A percentile compares a stretch with the other conserved stretches of the same genome.
phyloP scores from a whole-genome alignment of 2,113 vertebrate species.

The Campylomormyrus tamandua region DNA sequence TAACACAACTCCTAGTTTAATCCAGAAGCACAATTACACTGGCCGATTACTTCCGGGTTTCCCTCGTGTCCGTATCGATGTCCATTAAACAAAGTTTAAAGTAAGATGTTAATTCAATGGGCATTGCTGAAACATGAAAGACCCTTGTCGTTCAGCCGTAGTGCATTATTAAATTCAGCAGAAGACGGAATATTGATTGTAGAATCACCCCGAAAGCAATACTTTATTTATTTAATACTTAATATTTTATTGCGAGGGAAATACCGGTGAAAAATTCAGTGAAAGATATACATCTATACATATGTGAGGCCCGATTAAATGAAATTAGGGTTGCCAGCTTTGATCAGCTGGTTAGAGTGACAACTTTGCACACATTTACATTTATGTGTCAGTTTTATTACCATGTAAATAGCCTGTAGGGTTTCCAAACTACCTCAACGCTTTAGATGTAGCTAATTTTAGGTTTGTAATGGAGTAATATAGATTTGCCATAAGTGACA shows the following conservation, averaged over 20 bases:
- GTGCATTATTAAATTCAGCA: not conserved
- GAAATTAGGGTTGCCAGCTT: not conserved
- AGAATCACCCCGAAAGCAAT: not conserved
- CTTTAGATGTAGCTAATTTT: too few species aligned
- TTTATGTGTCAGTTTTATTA: too few species aligned
- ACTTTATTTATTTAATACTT: not conserved
- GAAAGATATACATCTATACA: not conserved
- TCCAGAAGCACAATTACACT: not conserved
- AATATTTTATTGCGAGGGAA: not conserved
- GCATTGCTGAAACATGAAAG: not conserved
- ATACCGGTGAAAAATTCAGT: not conserved
- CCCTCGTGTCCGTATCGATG: not conserved
- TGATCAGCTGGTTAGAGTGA: too few species aligned
- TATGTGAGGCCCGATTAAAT: not conserved
- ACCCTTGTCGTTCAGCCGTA: not conserved
- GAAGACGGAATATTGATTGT: not conserved
- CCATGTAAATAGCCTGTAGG: too few species aligned
- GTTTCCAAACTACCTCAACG: too few species aligned
- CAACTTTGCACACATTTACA: too few species aligned
- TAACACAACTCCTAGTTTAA: not conserved
- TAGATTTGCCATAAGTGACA: too few species aligned
- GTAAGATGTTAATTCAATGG: not conserved
- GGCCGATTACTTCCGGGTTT: slow-evolving; percentile 1
- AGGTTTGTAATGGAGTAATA: too few species aligned
- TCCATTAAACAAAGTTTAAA: not conserved